These are phyloP conservation scores for Hydra vulgaris DNA, from an alignment of 30 jellyfish, hydroid and myxozoan genomes.

Conservation along the genomic window DNA sequence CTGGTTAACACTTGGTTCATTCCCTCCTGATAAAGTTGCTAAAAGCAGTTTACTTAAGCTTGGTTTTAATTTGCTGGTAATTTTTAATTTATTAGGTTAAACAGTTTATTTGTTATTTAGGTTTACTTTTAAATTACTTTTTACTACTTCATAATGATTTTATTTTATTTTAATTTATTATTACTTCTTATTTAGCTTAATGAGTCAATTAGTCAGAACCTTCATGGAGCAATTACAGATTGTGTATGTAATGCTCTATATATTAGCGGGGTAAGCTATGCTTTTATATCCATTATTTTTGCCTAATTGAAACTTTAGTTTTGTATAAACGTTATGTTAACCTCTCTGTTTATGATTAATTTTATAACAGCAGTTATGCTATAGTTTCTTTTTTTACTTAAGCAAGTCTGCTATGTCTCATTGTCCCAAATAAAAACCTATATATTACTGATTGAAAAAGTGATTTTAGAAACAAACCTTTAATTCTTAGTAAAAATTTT, in stretches of 20 bases:
- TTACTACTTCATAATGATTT: no score
- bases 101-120: neutral
- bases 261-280: constrained; percentile 61
- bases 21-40: constrained; percentile 47
- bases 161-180: no score
- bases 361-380: no score
- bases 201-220: constrained; percentile 35
- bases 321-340: neutral
- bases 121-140: neutral
- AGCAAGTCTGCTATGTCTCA: no score
- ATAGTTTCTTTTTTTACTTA: no score
- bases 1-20: constrained; percentile 83
- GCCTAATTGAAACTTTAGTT: neutral
- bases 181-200: constrained; percentile 34
- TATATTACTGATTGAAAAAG: no score
- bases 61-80: constrained; percentile 58
- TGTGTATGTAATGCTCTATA: constrained; percentile 77
- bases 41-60: constrained; percentile 52
- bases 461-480: no score
- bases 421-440: no score
- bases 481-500: no score
- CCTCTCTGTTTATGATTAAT: no score
- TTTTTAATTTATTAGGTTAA: neutral
- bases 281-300: neutral
- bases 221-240: constrained; percentile 82